These are phyloP conservation scores for Ceratina japonica DNA, from an alignment of 1,140 invertebrate species.

Conservation along the genomic window DNA sequence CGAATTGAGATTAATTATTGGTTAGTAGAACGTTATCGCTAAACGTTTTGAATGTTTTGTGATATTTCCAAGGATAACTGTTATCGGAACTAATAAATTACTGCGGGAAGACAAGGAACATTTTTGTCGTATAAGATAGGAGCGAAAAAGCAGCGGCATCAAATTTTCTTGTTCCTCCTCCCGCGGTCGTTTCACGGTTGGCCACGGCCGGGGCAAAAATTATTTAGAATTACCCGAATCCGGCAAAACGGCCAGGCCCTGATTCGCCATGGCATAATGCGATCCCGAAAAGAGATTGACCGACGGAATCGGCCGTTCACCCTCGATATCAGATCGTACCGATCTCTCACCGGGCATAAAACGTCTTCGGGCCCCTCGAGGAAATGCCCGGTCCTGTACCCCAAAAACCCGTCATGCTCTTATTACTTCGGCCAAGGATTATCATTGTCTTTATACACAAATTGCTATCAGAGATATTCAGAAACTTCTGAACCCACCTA, in stretches of 20 bases:
- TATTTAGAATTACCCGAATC: conserved; percentile 54
- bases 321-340: conserved; percentile 55
- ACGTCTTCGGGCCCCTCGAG: conserved; percentile 41
- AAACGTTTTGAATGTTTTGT: too few relatives aligned
- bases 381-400: conserved; percentile 36
- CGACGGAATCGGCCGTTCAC: conserved; percentile 48
- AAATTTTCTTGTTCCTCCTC: not conserved
- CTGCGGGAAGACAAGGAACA: not conserved
- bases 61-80: too few relatives aligned
- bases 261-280: conserved; percentile 36
- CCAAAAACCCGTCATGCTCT: conserved; percentile 39
- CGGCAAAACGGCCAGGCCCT: conserved; percentile 25
- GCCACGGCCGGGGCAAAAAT: conserved; percentile 5
- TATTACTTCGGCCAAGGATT: conserved; percentile 56
- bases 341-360: conserved; percentile 49
- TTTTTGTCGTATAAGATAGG: not conserved
- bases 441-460: conserved; percentile 59
- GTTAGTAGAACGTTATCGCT: too few relatives aligned
- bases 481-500: conserved; percentile 57
- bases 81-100: too few relatives aligned
- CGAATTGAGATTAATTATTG: too few relatives aligned
- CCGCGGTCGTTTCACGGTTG: not conserved
- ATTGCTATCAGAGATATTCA: conserved; percentile 19
- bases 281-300: conserved; percentile 40
- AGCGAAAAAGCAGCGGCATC: not conserved